Base-by-base conservation (phyloP, 35 echinoderm and acorn worm genomes). In the Chiridota heheva region DNA sequence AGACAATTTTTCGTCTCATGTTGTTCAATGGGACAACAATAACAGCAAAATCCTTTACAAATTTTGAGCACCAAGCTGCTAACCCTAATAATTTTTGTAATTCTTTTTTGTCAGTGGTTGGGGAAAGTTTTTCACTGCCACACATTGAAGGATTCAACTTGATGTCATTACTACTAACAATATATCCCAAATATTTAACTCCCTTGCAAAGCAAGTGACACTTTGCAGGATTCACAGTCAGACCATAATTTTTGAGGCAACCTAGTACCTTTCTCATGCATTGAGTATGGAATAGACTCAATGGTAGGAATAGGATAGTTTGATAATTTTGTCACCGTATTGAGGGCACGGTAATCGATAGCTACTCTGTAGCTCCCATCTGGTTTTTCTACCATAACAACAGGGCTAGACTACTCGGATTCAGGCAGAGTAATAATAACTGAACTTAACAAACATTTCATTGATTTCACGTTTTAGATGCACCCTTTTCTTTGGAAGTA, bases 141-240 rank as follows among this genome's bases (percentile, higher is more conserved):
- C 39, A 42, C 4, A 35, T 69, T 20, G 65, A 69, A 5, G 65
- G 65, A 33, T 69, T 36, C 34, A 40, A 20, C 27, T 30, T 2
- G 29, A 69, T 69, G 12, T 36, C 69, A 5, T 32, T 28, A 17
- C 27, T 26, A 16, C 24, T 17, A 7, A 49, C 20, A 27, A 74
- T 8, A 55, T 74, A 74, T 27, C 42, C 71, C 71, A 74, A 17
- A 35, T 26, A 74, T 29, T 2, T 74, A 17, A 74, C 42, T 27
- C 40, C 35, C 2, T 25, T 49, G 29, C 55, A 74, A 42, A 74
- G 0, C 25, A 74, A 74, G 29, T 48, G 41, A 26, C 71, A 74
- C 45, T 74, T 74, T 26, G 0, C 38, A 34, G 46, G 70, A 48
- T 74, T 74, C 6, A 74, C 71, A 6, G 71, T 74, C 20, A 74